These are phyloP conservation scores for Catonia carolina DNA, from an alignment of 2,888 invertebrate genomes.

Conservation along the genomic window DNA sequence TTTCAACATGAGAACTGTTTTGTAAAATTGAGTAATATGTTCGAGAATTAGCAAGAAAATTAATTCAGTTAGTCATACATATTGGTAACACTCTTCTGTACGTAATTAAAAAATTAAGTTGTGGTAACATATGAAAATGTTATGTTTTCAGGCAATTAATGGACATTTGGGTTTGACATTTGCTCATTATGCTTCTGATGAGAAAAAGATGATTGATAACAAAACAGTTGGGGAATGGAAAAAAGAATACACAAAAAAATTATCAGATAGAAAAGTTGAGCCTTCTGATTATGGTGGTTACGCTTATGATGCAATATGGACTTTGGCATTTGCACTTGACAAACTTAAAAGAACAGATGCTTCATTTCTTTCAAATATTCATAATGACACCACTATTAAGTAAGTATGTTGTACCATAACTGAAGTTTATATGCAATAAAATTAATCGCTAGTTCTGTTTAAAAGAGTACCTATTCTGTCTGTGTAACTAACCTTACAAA, in stretches of 20 bases:
- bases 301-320: conserved; percentile 78
- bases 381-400: conserved; percentile 46
- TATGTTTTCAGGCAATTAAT: conserved; percentile 52
- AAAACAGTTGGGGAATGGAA: conserved; percentile 59
- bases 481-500: no score
- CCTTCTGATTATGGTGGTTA: conserved; percentile 63
- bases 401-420: no score
- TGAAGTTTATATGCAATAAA: no score
- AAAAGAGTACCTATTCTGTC: no score
- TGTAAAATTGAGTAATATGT: no score
- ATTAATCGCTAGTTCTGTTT: no score
- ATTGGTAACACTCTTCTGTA: no score
- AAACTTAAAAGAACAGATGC: conserved; percentile 55
- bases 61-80: no score
- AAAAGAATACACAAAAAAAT: conserved; percentile 40
- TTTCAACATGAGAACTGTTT: no score
- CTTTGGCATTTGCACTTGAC: conserved; percentile 64
- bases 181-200: conserved; percentile 56
- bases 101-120: no score
- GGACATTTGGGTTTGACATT: conserved; percentile 66
- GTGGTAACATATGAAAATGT: not conserved
- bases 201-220: conserved; percentile 56
- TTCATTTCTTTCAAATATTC: conserved; percentile 50
- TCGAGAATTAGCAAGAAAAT: no score
- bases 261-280: conserved; percentile 22